phyloP scores from a whole-genome alignment of 2,888 invertebrate species.

The Drosophila imparisetae region DNA sequence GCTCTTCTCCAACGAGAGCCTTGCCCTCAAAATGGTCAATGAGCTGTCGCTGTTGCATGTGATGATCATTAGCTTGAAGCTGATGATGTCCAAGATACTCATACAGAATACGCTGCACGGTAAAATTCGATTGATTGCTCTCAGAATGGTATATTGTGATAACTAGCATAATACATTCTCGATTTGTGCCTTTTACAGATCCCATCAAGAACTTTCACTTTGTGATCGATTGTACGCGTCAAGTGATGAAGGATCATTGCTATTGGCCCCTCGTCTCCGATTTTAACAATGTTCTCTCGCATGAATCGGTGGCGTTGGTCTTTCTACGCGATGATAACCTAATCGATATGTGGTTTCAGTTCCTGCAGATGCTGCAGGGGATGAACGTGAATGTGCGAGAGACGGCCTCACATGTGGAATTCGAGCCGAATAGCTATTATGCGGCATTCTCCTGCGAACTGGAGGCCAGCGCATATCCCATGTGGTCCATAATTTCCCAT shows the following conservation, averaged over 20 bases:
- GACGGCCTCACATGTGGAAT: slow-evolving; percentile 95
- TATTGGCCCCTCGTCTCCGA: slow-evolving; percentile 99
- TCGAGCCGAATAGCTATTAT: slow-evolving; percentile 98
- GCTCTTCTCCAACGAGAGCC: slow-evolving; percentile 96
- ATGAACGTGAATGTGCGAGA: slow-evolving; percentile 99
- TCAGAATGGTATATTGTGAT: background rate
- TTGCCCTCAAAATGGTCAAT: slow-evolving; percentile 96
- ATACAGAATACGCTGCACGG: slow-evolving; percentile 94
- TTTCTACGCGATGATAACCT: slow-evolving; percentile 95
- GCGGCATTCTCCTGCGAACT: slow-evolving; percentile 98
- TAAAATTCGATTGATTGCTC: slow-evolving; percentile 80
- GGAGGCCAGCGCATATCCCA: slow-evolving; percentile 98
- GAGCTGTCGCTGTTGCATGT: slow-evolving; percentile 95
- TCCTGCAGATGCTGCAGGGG: slow-evolving; percentile 97
- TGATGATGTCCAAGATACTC: slow-evolving; percentile 97
- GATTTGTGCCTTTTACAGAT: slow-evolving; percentile 85
- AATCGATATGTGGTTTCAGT: slow-evolving; percentile 98
- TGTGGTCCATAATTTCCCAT: slow-evolving; percentile 98
- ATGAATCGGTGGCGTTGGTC: slow-evolving; percentile 94
- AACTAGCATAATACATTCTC: background rate
- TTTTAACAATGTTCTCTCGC: slow-evolving; percentile 97
- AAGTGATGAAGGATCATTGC: slow-evolving; percentile 98
- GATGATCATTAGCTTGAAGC: slow-evolving; percentile 94
- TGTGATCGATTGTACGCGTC: slow-evolving; percentile 95
- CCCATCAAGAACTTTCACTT: slow-evolving; percentile 92